Evolutionary conservation across 1,140 invertebrate species (phyloP), one percentile per base, ranked within the genome.

Genomic region (Trissolcus basalis): DNA sequence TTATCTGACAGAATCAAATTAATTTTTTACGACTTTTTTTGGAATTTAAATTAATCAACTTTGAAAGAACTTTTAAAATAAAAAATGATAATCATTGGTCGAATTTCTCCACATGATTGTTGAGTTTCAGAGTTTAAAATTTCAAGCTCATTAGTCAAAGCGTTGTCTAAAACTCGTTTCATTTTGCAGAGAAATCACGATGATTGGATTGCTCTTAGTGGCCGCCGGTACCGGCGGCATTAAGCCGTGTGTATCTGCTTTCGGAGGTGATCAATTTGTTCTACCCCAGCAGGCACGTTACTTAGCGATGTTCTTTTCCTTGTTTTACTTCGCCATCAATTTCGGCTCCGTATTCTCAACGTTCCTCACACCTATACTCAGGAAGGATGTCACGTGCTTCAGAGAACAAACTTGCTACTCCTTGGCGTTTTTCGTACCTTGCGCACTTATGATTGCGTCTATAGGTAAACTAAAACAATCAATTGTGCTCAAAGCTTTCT

Each of bases 221-320:
- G 96, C 96, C 1, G 58, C 97, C 10, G 96, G 97, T 0, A 97
- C 96, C 0, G 98, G 97, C 7, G 96, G 98, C 1, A 99, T 99
- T 80, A 99, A 99, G 84, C 97, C 98, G 0, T 99, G 97, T 84
- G 97, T 99, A 0, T 92, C 96, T 0, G 95, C 98, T 0, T 99
- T 99, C 86, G 98, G 98, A 13, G 98, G 96, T 0, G 98, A 99
- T 88, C 98, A 99, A 89, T 98, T 97, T 84, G 89, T 91, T 65
- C 74, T 96, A 36, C 95, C 95, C 0, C 91, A 93, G 80, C 95
- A 94, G 87, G 92, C 92, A 80, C 87, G 87, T 65, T 92, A 96
- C 81, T 86, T 97, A 41, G 91, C 92, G 0, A 92, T 92, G 58
- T 98, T 96, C 88, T 98, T 98, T 87, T 97, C 96, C 0, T 87